Percentiles rank a stretch among this genome's conserved stretches.
phyloP scores from a whole-genome alignment of 2,888 invertebrate species.

The Andrena praecox region DNA sequence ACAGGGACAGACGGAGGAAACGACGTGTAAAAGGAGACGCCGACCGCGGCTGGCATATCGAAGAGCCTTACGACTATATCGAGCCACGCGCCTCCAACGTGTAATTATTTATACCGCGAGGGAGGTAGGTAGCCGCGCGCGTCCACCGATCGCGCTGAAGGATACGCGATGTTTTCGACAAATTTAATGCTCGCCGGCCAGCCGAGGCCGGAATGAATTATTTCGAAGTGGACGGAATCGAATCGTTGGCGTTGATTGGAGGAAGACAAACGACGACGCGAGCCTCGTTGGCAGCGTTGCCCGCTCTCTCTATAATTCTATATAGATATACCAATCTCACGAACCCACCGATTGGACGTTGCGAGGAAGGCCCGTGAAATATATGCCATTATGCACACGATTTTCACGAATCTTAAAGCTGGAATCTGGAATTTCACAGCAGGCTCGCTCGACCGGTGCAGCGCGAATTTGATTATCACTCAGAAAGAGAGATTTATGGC shows the following conservation, averaged over 20 bases:
- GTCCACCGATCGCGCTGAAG: conserved; percentile 28
- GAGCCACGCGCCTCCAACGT: conserved; percentile 47
- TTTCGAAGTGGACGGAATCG: not conserved
- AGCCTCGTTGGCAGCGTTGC: not conserved
- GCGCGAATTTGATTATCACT: conserved; percentile 72
- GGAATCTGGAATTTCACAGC: not conserved
- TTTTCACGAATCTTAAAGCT: not conserved
- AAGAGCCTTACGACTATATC: conserved; percentile 46
- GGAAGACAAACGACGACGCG: not conserved
- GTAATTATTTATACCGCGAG: conserved; percentile 53
- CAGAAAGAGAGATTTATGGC: conserved; percentile 42
- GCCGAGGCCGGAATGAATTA: not conserved
- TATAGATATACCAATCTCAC: not conserved
- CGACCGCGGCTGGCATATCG: conserved; percentile 14
- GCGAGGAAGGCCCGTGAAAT: not conserved
- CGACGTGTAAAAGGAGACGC: conserved; percentile 39
- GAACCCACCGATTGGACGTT: not conserved
- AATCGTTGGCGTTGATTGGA: not conserved
- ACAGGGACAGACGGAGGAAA: conserved; percentile 49
- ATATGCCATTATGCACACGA: not conserved
- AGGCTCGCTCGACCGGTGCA: conserved; percentile 2
- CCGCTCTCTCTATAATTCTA: not conserved
- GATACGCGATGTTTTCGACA: conserved; percentile 4
- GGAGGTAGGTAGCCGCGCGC: conserved; percentile 9
- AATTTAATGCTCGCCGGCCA: conserved; percentile 11